Conservation (phyloP, 64 coral and sea anemone species). For the Cladopsammia gracilis region DNA sequence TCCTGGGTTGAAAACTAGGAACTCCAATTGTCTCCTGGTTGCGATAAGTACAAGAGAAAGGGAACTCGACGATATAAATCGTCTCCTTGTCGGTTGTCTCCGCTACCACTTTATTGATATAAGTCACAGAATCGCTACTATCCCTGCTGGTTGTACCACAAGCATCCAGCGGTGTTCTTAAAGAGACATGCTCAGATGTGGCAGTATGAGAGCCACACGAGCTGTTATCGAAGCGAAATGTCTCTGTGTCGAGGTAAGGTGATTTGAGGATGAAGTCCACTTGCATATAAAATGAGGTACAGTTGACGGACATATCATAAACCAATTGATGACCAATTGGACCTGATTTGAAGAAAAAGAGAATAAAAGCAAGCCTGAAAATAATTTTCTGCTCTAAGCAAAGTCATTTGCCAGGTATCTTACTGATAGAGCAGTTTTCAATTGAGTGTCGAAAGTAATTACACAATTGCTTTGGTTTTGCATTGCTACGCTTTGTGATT, state of each 20-base stretch:
- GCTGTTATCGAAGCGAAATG: constrained; percentile 61
- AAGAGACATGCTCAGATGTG: constrained; percentile 42
- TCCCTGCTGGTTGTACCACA: constrained; percentile 71
- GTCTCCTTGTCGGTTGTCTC: constrained; percentile 9
- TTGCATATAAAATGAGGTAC: constrained; percentile 81
- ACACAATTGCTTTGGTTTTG: too few species aligned
- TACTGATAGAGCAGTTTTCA: too few species aligned
- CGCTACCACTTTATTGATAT: constrained; percentile 74
- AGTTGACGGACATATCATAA: constrained; percentile 84
- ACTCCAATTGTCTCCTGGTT: constrained; percentile 68
- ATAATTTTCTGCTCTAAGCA: not conserved
- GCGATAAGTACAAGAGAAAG: constrained; percentile 80
- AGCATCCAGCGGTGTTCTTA: constrained; percentile 75
- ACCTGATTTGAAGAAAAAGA: not conserved
- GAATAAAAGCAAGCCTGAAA: not conserved
- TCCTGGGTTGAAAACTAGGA: constrained; percentile 86
- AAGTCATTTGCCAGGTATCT: too few species aligned
- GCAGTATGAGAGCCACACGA: constrained; percentile 44
- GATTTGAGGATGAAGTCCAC: constrained; percentile 66
- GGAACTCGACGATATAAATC: constrained; percentile 84
- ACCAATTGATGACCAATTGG: constrained; percentile 23
- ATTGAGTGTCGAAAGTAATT: too few species aligned
- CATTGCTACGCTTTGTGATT: too few species aligned
- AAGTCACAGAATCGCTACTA: constrained; percentile 41
- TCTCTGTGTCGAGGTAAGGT: constrained; percentile 49